Conservation (phyloP, 2,797 vertebrate species). For the Leptatherina wallacei region DNA sequence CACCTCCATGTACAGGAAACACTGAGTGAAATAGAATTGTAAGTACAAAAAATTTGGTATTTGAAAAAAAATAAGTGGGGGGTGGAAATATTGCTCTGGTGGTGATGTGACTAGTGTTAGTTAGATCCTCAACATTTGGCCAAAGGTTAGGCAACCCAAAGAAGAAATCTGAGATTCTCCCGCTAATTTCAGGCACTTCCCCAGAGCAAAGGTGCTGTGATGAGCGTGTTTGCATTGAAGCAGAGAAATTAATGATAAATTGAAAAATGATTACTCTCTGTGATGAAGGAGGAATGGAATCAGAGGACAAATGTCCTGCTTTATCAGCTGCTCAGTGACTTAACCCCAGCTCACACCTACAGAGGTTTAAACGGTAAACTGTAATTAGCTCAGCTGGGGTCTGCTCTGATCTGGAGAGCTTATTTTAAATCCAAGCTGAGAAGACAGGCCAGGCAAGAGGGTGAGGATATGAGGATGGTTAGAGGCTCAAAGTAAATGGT, state of each 20-base stretch:
- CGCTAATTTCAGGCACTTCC: not conserved
- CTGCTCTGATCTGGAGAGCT: slow-evolving; percentile 28
- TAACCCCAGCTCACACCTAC: slow-evolving; percentile 21
- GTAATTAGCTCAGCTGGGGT: slow-evolving; percentile 47
- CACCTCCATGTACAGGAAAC: not conserved
- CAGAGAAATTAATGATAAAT: slow-evolving; percentile 29
- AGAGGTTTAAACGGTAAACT: slow-evolving; percentile 29
- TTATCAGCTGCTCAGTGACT: not conserved
- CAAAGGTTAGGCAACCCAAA: no score
- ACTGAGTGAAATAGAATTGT: no score
- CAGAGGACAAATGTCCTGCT: slow-evolving; percentile 1
- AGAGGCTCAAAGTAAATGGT: not conserved
- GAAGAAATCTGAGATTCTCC: not conserved
- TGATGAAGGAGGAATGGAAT: slow-evolving; percentile 15
- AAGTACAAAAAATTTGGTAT: not conserved
- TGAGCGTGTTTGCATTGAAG: not conserved
- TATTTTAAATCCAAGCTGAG: slow-evolving; percentile 28
- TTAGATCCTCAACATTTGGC: not conserved
- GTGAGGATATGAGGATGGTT: not conserved
- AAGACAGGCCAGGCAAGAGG: slow-evolving; percentile 10
- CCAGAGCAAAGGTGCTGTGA: slow-evolving; percentile 1
- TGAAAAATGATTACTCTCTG: slow-evolving; percentile 22
- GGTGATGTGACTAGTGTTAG: not conserved
- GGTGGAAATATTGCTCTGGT: fast-evolving
- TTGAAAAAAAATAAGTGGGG: not conserved